phyloP scores from a whole-genome alignment of 2,797 vertebrate genomes.

The Chelmon rostratus region DNA sequence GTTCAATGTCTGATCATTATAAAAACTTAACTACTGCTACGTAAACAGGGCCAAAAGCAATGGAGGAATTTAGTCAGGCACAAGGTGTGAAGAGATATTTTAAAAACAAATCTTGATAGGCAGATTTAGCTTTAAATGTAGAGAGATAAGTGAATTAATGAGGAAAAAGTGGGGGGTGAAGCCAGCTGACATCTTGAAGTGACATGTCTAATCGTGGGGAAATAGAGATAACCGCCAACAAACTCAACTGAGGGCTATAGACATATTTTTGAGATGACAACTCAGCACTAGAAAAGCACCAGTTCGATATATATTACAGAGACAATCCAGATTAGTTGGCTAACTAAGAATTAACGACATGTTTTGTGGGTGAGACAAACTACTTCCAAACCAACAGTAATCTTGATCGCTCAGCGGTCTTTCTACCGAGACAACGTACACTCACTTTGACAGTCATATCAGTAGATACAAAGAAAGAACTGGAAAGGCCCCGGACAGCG shows the following conservation, averaged over 20 bases:
- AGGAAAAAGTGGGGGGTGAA: conserved; percentile 16
- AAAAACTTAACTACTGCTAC: not conserved
- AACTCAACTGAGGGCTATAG: conserved; percentile 24
- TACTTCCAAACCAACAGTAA: conserved; percentile 9
- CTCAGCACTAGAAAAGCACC: conserved; percentile 18
- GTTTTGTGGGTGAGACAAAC: conserved; percentile 5
- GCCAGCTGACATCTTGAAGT: conserved; percentile 20
- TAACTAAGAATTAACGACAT: not conserved
- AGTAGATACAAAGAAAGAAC: conserved; percentile 26
- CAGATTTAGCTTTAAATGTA: not conserved
- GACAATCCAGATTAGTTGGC: conserved; percentile 2
- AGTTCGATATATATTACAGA: conserved; percentile 1
- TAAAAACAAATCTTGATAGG: conserved; percentile 1
- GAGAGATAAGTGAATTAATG: conserved; percentile 1
- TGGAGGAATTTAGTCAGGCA: not conserved
- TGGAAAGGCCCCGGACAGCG: too few relatives aligned
- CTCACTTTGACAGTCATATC: conserved; percentile 33
- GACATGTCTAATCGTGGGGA: not conserved
- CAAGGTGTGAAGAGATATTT: conserved; percentile 8
- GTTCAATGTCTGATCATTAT: not conserved
- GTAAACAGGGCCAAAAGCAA: not conserved
- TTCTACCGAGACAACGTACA: not conserved
- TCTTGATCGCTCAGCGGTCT: not conserved
- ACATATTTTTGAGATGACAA: conserved; percentile 7
- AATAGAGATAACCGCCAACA: conserved; percentile 27